Evolutionary conservation across 1,140 invertebrate genomes (phyloP).

Genomic region (Achatina immaculata): DNA sequence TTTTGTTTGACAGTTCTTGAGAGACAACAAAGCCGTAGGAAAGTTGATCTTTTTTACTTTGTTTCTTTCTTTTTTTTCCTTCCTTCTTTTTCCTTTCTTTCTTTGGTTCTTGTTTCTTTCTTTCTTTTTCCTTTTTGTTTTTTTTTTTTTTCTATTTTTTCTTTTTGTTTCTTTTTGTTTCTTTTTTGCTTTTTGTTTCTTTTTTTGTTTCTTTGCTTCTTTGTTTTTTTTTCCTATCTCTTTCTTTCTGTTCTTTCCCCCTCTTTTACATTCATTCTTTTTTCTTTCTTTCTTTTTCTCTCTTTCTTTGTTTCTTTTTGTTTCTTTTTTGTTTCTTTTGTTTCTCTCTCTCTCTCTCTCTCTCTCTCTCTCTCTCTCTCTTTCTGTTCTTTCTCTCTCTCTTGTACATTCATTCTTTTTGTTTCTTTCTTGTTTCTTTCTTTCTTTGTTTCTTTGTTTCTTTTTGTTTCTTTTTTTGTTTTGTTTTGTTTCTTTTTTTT

Average conservation of each 20-base stretch:
- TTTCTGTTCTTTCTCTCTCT: slow-evolving; percentile 3
- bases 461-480: background rate
- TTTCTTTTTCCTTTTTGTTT: too few species aligned
- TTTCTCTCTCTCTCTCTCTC: background rate
- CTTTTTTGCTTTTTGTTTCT: slow-evolving; percentile 2
- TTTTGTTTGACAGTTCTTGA: too few species aligned
- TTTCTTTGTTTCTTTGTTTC: background rate
- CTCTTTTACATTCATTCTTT: background rate
- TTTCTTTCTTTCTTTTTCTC: background rate
- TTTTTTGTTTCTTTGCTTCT: background rate
- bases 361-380: background rate
- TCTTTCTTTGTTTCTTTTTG: background rate
- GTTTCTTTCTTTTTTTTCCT: too few species aligned
- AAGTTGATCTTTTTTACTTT: too few species aligned
- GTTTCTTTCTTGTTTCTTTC: background rate
- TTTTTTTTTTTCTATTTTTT: background rate
- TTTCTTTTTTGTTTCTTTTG: too few species aligned
- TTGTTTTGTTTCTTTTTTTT: background rate
- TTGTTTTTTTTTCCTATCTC: background rate
- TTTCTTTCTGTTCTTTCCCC: background rate
- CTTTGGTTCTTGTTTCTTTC: too few species aligned
- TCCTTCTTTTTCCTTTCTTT: too few species aligned
- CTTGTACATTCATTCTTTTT: background rate
- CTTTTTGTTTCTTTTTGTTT: background rate
- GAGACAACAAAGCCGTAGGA: too few species aligned